Conservation (phyloP, 2,113 vertebrate species). For the Okapia johnstoni region DNA sequence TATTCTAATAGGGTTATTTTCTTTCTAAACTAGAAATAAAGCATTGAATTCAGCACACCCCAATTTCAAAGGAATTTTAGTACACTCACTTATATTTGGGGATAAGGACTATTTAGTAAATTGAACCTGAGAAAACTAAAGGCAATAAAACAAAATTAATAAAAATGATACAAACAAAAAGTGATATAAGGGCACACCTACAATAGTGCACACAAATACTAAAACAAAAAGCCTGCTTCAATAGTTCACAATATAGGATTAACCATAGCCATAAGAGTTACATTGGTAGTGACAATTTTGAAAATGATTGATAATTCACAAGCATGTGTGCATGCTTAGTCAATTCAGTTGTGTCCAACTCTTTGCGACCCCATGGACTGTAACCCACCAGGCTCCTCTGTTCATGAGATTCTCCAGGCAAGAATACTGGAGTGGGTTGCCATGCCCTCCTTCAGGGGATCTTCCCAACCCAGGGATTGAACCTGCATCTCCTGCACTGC, state of each 20-base stretch:
- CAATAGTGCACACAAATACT: not conserved
- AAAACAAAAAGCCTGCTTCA: not conserved
- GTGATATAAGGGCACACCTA: not conserved
- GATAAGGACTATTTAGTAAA: not conserved
- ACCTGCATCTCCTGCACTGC: not conserved
- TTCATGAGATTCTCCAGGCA: not conserved
- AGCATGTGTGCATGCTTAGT: not conserved
- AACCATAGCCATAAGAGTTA: not conserved
- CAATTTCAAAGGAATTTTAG: slow-evolving; percentile 9
- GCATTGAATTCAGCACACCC: not conserved
- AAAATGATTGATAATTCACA: not conserved
- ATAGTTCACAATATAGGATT: slow-evolving; percentile 20
- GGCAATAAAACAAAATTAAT: not conserved
- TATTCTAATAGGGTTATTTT: slow-evolving; percentile 2
- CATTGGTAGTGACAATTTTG: not conserved
- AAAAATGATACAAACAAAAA: not conserved
- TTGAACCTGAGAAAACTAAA: slow-evolving; percentile 2
- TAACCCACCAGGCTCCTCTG: not conserved
- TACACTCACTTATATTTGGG: not conserved
- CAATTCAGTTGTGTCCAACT: not conserved
- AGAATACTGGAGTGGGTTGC: not conserved
- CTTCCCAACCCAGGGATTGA: not conserved
- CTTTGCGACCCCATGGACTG: not conserved
- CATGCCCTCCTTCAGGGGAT: not conserved
- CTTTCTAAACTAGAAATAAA: slow-evolving; percentile 16